phyloP scores from a whole-genome alignment of 2,797 vertebrate genomes.

The Rhincodon typus region DNA sequence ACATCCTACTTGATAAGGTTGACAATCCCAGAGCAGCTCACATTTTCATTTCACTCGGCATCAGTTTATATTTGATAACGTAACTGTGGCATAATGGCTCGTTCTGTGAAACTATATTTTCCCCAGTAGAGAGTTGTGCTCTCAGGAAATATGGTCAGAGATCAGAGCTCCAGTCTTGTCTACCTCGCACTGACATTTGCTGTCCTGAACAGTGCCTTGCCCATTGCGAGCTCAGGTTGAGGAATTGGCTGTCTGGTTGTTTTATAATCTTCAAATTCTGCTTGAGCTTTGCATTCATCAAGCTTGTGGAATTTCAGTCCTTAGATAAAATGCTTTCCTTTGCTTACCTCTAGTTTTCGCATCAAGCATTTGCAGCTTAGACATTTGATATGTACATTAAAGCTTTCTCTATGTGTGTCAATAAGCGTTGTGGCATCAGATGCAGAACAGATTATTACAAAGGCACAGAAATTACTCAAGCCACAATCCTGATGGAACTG shows the following conservation, averaged over 20 bases:
- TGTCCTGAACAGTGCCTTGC: neutral
- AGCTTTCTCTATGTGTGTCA: neutral
- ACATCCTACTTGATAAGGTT: too few species aligned
- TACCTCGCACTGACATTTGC: neutral
- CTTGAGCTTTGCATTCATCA: neutral
- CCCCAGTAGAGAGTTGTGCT: neutral
- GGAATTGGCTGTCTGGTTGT: neutral
- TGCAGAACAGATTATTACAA: neutral
- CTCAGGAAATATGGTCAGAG: neutral
- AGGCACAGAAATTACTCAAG: neutral
- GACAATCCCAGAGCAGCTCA: neutral
- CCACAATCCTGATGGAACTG: neutral
- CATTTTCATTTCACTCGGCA: neutral
- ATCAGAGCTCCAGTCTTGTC: neutral
- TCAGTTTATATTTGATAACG: neutral
- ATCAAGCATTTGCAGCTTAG: neutral
- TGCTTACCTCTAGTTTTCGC: neutral
- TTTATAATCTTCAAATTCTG: neutral
- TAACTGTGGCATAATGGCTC: neutral
- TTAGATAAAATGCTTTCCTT: neutral
- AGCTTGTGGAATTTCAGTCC: neutral
- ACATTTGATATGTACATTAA: neutral
- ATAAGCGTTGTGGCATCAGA: neutral
- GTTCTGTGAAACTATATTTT: neutral
- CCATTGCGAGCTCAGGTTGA: neutral